Evolutionary conservation across 2,888 invertebrate genomes (phyloP), one percentile per base, ranked within the genome.

Genomic region (Pecten maximus): DNA sequence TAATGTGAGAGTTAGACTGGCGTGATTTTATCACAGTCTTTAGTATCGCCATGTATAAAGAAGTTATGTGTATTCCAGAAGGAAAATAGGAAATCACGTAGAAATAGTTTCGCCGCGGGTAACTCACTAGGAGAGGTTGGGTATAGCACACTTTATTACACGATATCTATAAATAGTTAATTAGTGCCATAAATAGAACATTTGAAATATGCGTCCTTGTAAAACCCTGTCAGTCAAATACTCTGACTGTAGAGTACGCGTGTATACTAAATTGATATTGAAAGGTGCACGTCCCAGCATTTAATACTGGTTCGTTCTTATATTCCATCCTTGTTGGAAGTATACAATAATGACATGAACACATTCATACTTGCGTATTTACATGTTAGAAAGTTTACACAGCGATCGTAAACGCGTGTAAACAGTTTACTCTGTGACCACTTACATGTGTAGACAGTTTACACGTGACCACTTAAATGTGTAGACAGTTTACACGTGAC

Each of bases 121-220:
- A 35, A 12, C 74, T 74, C 74, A 28, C 35, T 74, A 35, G 28
- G 74, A 74, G 74, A 28, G 35, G 15, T 23, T 54, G 28, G 12
- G 44, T 44, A 12, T 12, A 74, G 35, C 35, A 23, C 35, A 35
- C 12, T 35, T 35, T 74, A 74, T 74, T 35, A 74, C 74, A 74
- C 74, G 28, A 28, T 74, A 74, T 74, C 28, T 74, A 74, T 35
- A 74, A 74, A 74, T 74, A 74, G 74, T 74, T 74, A 74, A 74
- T 74, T 74, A 35, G 74, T 28, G 8, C 74, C 74, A 74, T 74
- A 74, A 74, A 74, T 74, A 74, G 74, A 35, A 1, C 23, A 74
- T 74, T 35, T 74, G 35, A 74, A 74, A 74, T 74, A 74, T 74
- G 74, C 35, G 74, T 28, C 74, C 74, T 74, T 74, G 54, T 54